Evolutionary conservation across 2,888 invertebrate genomes (phyloP), one percentile per base, ranked within the genome.

Genomic region (Troilus luridus): DNA sequence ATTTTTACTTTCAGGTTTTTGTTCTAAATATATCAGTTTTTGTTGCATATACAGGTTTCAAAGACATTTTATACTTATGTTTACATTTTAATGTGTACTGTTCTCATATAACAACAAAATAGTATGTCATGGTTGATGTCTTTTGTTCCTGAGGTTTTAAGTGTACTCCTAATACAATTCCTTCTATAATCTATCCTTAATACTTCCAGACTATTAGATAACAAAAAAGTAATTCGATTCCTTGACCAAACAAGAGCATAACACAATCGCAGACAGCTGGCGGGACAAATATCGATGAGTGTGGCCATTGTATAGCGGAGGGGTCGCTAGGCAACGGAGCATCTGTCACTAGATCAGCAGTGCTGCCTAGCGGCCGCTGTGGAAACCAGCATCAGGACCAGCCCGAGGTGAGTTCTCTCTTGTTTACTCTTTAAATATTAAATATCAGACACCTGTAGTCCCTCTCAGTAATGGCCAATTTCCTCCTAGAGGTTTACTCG

Each of bases 301-400:
- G 81, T 56, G 81, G 81, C 81, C 81, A 81, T 81, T 81, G 81
- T 81, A 21, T 41, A 54, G 14, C 19, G 9, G 81, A 67, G 81
- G 81, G 81, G 81, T 81, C 81, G 81, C 81, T 81, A 81, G 54
- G 81, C 81, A 81, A 81, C 81, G 21, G 81, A 81, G 81, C 81
- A 81, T 81, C 81, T 81, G 81, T 81, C 81, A 81, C 81, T 8
- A 2, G 54, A 21, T 19, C 17, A 56, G 19, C 54, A 81, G 81
- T 54, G 81, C 7, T 0, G 9, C 81, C 81, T 81, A 21, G 54
- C 54, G 81, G 81, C 54, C 54, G 81, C 81, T 56, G 81, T 54
- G 10, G 81, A 21, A 56, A 81, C 81, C 81, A 81, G 81, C 81
- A 14, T 81, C 81, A 41, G 56, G 81, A 41, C 81, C 81, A 41